phyloP scores from a whole-genome alignment of 2,888 invertebrate species.

The Watsonalla cultraria region DNA sequence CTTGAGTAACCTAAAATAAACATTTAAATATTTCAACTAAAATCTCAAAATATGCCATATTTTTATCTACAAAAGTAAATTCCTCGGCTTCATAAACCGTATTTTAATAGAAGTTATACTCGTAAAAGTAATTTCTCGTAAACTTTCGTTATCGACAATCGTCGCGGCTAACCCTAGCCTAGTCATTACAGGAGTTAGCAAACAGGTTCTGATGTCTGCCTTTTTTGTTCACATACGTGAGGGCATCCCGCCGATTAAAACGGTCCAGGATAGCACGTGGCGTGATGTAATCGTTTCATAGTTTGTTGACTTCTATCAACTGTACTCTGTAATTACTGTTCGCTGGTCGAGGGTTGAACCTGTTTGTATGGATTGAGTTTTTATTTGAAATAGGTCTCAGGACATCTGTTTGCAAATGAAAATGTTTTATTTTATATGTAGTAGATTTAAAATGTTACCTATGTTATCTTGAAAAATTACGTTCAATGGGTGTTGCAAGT shows the following conservation, averaged over 20 bases:
- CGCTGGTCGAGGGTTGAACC: neutral
- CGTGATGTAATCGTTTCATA: conserved; percentile 45
- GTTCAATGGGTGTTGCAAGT: no score
- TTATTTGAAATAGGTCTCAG: no score
- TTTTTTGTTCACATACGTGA: conserved; percentile 56
- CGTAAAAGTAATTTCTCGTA: neutral
- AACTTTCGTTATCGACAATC: conserved; percentile 21
- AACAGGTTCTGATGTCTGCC: conserved; percentile 64
- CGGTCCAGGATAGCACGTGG: conserved; percentile 54
- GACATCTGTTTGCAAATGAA: no score
- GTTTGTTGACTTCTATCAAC: conserved; percentile 24
- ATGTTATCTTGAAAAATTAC: no score
- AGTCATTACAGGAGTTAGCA: conserved; percentile 67
- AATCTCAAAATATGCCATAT: no score
- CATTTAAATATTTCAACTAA: no score
- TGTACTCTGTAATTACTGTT: neutral
- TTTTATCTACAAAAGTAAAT: no score
- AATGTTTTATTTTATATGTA: neutral
- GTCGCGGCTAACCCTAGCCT: conserved; percentile 40
- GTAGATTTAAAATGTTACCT: no score
- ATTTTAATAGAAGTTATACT: no score
- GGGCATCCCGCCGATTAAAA: conserved; percentile 58
- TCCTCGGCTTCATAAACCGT: no score
- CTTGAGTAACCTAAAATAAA: no score
- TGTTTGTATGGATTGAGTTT: neutral